Conservation (phyloP, 2,113 vertebrate species). For the Chinchilla lanigera region DNA sequence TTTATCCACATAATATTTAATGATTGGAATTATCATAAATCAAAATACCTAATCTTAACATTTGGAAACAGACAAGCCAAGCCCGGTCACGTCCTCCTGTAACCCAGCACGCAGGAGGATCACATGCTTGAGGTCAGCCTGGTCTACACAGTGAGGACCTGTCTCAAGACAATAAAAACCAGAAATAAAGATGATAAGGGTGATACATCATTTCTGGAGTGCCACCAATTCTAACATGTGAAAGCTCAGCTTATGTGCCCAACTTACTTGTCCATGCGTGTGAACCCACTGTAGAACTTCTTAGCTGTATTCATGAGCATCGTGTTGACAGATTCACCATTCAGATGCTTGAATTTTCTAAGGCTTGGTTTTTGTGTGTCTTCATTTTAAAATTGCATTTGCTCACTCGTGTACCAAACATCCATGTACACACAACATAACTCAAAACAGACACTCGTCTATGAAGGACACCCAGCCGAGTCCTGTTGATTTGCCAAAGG, state of each 20-base stretch:
- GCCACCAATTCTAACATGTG: not conserved
- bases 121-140: not conserved
- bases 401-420: not conserved
- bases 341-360: constrained; percentile 11
- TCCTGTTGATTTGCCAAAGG: constrained; percentile 1
- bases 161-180: not conserved
- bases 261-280: not conserved
- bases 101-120: not conserved
- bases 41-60: not conserved
- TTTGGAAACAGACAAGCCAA: not conserved
- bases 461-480: not conserved
- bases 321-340: not conserved
- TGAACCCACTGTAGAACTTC: not conserved
- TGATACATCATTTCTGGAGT: not conserved
- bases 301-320: constrained; percentile 8
- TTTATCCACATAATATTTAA: not conserved
- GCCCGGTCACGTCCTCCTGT: no score
- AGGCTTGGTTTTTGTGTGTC: not conserved
- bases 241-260: not conserved
- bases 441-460: constrained; percentile 29
- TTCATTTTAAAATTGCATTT: constrained; percentile 9
- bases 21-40: not conserved
- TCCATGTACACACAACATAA: not conserved
- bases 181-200: not conserved
- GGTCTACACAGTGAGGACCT: not conserved